phyloP scores from a whole-genome alignment of 92 coral and sea anemone genomes.

The Epizoanthus stellaris region DNA sequence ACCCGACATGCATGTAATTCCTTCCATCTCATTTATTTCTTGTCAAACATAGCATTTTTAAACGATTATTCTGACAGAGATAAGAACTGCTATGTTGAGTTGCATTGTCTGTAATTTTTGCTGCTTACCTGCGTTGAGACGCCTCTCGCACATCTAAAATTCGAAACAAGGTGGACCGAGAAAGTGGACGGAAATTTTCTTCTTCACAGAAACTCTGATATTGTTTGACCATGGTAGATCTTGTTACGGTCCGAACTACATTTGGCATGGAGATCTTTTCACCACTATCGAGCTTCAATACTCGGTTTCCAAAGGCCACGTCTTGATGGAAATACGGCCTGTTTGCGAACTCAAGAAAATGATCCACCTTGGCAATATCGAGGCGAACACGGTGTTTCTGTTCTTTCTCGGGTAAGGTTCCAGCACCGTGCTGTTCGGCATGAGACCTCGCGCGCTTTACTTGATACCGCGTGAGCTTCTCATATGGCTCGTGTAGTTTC shows the following conservation, averaged over 20 bases:
- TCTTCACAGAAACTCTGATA: slow-evolving; percentile 5
- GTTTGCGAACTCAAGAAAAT: slow-evolving; percentile 58
- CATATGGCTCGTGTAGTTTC: slow-evolving; percentile 63
- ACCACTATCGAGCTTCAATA: slow-evolving; percentile 57
- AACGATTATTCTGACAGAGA: too few species aligned
- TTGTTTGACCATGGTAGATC: slow-evolving; percentile 9
- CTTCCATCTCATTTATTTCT: too few species aligned
- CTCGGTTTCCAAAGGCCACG: slow-evolving; percentile 58
- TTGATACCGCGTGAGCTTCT: slow-evolving; percentile 45
- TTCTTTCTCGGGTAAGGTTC: slow-evolving; percentile 44
- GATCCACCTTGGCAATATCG: slow-evolving; percentile 49
- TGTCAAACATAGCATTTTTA: too few species aligned
- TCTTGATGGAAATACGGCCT: slow-evolving; percentile 63
- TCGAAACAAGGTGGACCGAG: slow-evolving; percentile 7
- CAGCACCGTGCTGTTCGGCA: slow-evolving; percentile 47
- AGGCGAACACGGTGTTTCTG: slow-evolving; percentile 39
- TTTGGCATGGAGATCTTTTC: slow-evolving; percentile 58
- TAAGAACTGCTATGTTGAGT: too few species aligned
- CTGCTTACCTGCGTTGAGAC: slow-evolving; percentile 6
- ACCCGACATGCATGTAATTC: too few species aligned
- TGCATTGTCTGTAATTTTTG: too few species aligned
- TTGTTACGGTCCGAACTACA: slow-evolving; percentile 46
- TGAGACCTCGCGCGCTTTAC: slow-evolving; percentile 56
- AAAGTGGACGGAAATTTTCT: slow-evolving; percentile 2
- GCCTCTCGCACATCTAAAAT: slow-evolving; percentile 14